These are phyloP conservation scores for Lithodes maja DNA, from an alignment of 2,888 invertebrate species.

Conservation along the genomic window DNA sequence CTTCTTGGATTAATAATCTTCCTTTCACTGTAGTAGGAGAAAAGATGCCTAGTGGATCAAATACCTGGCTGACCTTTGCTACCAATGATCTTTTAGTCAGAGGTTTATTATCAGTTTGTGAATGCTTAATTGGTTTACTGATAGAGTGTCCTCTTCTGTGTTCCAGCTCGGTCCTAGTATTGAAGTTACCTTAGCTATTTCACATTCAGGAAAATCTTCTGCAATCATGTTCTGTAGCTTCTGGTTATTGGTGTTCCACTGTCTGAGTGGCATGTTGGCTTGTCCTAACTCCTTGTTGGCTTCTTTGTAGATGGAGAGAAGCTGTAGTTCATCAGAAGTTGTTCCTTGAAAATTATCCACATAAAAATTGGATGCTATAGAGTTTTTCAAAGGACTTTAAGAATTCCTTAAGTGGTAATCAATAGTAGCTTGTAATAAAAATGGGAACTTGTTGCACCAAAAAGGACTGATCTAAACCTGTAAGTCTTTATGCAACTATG, in stretches of 20 bases:
- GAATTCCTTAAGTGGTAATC: slow-evolving; percentile 1
- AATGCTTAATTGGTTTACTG: slow-evolving; percentile 10
- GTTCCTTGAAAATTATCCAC: slow-evolving; percentile 17
- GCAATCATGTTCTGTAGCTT: not conserved
- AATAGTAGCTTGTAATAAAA: slow-evolving; percentile 9
- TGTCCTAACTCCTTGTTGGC: slow-evolving; percentile 1
- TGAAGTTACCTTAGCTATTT: not conserved
- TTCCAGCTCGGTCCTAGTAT: slow-evolving; percentile 16
- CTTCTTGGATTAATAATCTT: too few species aligned
- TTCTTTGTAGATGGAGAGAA: not conserved
- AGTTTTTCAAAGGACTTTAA: not conserved
- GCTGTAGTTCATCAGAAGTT: not conserved
- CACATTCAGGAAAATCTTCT: not conserved
- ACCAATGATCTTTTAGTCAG: not conserved
- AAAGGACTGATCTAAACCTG: slow-evolving; percentile 10
- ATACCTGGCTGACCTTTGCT: not conserved
- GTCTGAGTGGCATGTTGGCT: not conserved
- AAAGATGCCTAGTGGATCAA: not conserved
- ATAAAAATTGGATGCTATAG: not conserved
- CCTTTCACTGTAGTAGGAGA: not conserved
- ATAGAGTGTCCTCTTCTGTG: not conserved
- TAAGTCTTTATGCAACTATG: too few species aligned
- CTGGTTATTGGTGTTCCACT: not conserved
- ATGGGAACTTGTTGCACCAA: slow-evolving; percentile 26
- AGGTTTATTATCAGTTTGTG: not conserved